phyloP scores from a whole-genome alignment of 2,797 vertebrate species.

The Acropternis orthonyx region DNA sequence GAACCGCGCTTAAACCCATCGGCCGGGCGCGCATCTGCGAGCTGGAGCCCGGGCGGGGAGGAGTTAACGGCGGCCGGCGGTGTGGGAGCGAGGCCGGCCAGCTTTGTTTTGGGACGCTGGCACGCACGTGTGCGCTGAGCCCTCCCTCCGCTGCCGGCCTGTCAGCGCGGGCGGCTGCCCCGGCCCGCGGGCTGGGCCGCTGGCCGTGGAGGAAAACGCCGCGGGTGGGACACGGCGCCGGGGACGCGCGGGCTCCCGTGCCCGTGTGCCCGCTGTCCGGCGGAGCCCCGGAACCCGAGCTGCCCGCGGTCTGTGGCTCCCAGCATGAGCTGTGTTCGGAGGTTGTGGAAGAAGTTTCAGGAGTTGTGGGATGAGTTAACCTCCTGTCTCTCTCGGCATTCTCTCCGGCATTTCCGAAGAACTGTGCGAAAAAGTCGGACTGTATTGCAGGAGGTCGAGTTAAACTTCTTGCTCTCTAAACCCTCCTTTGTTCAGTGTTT shows the following conservation, averaged over 20 bases:
- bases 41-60: neutral
- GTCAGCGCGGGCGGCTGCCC: neutral
- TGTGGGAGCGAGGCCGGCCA: neutral
- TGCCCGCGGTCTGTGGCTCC: neutral
- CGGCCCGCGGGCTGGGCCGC: neutral
- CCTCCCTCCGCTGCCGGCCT: slow-evolving; percentile 42
- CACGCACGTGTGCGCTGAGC: slow-evolving; percentile 41
- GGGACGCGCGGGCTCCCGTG: neutral
- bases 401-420: neutral
- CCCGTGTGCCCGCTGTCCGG: neutral
- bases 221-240: neutral
- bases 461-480: neutral
- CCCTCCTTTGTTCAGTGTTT: neutral
- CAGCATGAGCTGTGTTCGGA: neutral
- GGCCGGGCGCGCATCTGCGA: neutral
- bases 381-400: neutral
- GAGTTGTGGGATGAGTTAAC: neutral
- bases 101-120: slow-evolving; percentile 69
- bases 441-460: neutral
- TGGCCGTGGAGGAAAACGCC: neutral
- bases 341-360: neutral
- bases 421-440: neutral
- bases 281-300: neutral
- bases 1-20: neutral
- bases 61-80: neutral